phyloP scores from a whole-genome alignment of 2,888 invertebrate species.

The Latrodectus hesperus region DNA sequence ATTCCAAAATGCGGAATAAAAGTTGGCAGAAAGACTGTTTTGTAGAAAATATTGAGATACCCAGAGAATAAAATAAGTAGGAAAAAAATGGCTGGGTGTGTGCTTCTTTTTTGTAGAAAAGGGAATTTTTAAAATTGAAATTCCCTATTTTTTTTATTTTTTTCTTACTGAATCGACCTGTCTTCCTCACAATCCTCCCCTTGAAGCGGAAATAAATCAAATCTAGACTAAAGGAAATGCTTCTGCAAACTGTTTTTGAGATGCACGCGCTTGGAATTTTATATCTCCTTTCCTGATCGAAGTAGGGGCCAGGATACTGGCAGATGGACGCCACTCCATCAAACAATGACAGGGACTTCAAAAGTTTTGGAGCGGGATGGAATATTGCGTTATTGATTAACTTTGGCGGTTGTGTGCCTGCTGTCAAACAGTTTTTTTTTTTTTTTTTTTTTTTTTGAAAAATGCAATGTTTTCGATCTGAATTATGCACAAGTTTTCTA shows the following conservation, averaged over 20 bases:
- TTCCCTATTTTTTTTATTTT: conserved; percentile 17
- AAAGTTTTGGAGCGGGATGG: too few species aligned
- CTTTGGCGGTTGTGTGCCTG: too few species aligned
- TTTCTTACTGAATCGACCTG: neutral
- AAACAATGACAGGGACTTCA: neutral
- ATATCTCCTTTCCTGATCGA: neutral
- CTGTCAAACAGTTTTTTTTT: too few species aligned
- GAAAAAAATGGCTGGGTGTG: neutral
- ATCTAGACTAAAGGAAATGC: conserved; percentile 34
- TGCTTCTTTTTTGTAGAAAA: neutral
- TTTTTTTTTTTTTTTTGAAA: too few species aligned
- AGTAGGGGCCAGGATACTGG: neutral
- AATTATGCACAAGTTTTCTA: too few species aligned
- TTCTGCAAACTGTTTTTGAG: conserved; percentile 21
- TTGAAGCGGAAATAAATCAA: conserved; percentile 42
- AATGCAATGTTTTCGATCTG: too few species aligned
- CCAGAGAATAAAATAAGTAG: neutral
- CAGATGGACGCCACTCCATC: neutral
- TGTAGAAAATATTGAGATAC: neutral
- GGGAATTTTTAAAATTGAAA: conserved; percentile 18
- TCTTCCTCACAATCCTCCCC: neutral
- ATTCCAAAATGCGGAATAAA: neutral
- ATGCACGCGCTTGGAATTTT: conserved; percentile 18
- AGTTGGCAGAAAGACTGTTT: neutral
- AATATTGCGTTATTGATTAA: too few species aligned